Percentiles rank a stretch among this genome's conserved stretches.
Evolutionary conservation across 2,888 invertebrate species (phyloP).

Genomic region (Corbicula japonica): DNA sequence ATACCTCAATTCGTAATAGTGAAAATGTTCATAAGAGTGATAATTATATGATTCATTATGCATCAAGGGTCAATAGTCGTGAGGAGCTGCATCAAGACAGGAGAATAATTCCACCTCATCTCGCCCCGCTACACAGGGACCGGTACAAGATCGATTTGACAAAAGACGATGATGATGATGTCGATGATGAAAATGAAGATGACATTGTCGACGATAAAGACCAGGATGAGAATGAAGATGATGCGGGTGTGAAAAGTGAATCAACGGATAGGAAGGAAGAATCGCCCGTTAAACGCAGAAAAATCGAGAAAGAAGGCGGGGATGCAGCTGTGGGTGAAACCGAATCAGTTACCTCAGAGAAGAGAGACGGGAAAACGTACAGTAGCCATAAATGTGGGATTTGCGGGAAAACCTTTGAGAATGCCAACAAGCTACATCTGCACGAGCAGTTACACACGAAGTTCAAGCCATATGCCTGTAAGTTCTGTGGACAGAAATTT

Average conservation of each 20-base stretch:
- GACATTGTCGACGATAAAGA: slow-evolving; percentile 30
- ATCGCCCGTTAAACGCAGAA: slow-evolving; percentile 25
- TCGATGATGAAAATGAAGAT: slow-evolving; percentile 15
- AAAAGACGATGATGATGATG: slow-evolving; percentile 9
- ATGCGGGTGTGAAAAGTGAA: slow-evolving; percentile 27
- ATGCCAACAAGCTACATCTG: slow-evolving; percentile 72
- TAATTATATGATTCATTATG: slow-evolving; percentile 54
- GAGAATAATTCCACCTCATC: slow-evolving; percentile 26
- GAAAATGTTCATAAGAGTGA: slow-evolving; percentile 66
- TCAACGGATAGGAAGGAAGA: slow-evolving; percentile 19
- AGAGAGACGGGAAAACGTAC: slow-evolving; percentile 51
- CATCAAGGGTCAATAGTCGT: slow-evolving; percentile 3
- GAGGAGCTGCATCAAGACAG: slow-evolving; percentile 3
- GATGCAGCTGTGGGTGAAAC: slow-evolving; percentile 14
- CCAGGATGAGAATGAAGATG: slow-evolving; percentile 30
- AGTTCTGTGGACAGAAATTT: slow-evolving; percentile 78
- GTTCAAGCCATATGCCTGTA: slow-evolving; percentile 78
- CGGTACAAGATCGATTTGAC: slow-evolving; percentile 34
- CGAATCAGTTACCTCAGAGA: slow-evolving; percentile 38
- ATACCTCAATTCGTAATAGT: slow-evolving; percentile 61
- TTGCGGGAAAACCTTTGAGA: slow-evolving; percentile 76
- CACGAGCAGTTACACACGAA: slow-evolving; percentile 79
- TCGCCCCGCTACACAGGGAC: slow-evolving; percentile 18
- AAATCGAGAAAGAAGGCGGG: not conserved
- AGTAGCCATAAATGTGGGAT: slow-evolving; percentile 74